A percentile compares a stretch with the other conserved stretches of the same genome.
Conservation (phyloP, 2,888 invertebrate species). For the Synanthedon formicaeformis region DNA sequence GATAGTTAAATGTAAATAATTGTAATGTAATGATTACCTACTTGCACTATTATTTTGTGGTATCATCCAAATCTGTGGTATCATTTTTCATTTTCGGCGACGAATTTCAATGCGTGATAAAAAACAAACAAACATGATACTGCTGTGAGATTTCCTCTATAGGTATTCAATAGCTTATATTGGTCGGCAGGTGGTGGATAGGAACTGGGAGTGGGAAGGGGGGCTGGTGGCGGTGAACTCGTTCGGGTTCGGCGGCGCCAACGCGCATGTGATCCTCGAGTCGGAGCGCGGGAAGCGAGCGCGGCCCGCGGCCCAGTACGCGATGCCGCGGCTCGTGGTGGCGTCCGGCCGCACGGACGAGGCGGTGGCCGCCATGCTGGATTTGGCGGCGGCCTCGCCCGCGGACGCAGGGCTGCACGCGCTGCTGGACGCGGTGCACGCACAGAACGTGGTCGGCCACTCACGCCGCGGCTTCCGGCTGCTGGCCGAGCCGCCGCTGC, state of each 20-base stretch:
- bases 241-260: slow-evolving; percentile 98
- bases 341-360: slow-evolving; percentile 89
- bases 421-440: slow-evolving; percentile 81
- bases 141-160: too few species aligned
- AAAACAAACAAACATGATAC: too few species aligned
- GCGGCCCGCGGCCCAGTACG: slow-evolving; percentile 56
- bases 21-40: too few species aligned
- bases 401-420: slow-evolving; percentile 81
- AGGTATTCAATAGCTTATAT: too few species aligned
- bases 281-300: slow-evolving; percentile 74
- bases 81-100: too few species aligned
- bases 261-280: slow-evolving; percentile 90
- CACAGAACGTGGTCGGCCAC: slow-evolving; percentile 79
- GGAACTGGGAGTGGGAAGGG: slow-evolving; percentile 87
- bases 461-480: slow-evolving; percentile 85
- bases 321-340: slow-evolving; percentile 76
- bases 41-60: too few species aligned
- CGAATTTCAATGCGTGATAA: too few species aligned
- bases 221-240: slow-evolving; percentile 95
- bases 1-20: too few species aligned
- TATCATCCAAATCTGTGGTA: too few species aligned
- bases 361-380: slow-evolving; percentile 76
- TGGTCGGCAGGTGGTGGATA: slow-evolving; percentile 77
- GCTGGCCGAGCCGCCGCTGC: slow-evolving; percentile 66
- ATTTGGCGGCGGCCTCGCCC: slow-evolving; percentile 70